Percentiles rank a stretch among this genome's conserved stretches.
phyloP scores from a whole-genome alignment of 2,113 vertebrate species.

The Panurus biarmicus region DNA sequence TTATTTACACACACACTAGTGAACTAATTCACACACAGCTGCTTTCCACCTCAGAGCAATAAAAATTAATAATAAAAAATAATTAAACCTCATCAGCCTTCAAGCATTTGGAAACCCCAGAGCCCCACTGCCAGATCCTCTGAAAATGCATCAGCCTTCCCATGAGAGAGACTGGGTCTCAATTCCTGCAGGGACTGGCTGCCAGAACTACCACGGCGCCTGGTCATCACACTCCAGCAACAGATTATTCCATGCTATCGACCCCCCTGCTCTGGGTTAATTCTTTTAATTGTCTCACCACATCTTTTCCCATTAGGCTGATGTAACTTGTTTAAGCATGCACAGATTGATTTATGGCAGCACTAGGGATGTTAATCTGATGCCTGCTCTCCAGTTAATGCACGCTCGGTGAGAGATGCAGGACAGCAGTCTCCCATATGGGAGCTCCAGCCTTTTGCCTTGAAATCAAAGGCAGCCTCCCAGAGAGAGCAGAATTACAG shows the following conservation, averaged over 20 bases:
- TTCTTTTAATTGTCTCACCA: constrained; percentile 61
- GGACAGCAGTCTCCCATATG: not conserved
- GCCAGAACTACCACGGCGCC: not conserved
- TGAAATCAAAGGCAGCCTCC: not conserved
- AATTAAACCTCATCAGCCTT: constrained; percentile 31
- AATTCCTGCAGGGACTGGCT: not conserved
- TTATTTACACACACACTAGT: not conserved
- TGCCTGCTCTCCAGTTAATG: constrained; percentile 29
- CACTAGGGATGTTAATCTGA: constrained; percentile 22
- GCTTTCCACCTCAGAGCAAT: not conserved
- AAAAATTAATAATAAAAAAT: constrained; percentile 50
- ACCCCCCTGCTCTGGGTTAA: constrained; percentile 45
- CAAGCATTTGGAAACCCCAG: not conserved
- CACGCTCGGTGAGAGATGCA: not conserved
- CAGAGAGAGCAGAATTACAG: not conserved
- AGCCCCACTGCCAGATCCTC: not conserved
- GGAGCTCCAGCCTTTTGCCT: not conserved
- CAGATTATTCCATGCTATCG: constrained; percentile 9
- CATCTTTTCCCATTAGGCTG: constrained; percentile 58
- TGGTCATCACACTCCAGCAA: not conserved
- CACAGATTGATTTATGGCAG: constrained; percentile 52
- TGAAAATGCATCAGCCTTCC: not conserved
- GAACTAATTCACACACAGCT: not conserved
- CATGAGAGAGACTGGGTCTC: not conserved
- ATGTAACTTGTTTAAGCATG: constrained; percentile 40